These are phyloP conservation scores for Mythimna albipuncta DNA, from an alignment of 2,888 invertebrate species.

Conservation along the genomic window DNA sequence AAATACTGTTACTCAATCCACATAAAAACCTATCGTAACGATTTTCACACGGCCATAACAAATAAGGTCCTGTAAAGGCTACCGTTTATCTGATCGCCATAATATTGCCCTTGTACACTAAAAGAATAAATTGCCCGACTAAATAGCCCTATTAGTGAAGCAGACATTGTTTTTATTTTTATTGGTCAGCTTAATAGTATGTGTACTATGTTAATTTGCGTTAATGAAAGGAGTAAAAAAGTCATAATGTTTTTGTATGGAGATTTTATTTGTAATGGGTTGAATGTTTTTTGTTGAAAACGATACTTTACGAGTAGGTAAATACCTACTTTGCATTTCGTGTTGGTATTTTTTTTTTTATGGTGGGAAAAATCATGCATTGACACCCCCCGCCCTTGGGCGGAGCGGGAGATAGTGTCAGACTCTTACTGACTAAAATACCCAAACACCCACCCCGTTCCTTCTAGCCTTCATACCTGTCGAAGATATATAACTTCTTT, in stretches of 20 bases:
- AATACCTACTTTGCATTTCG: background rate
- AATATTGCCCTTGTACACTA: constrained; percentile 39
- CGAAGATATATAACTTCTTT: too few relatives aligned
- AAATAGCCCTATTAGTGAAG: constrained; percentile 36
- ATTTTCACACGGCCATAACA: constrained; percentile 29
- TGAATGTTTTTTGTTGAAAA: background rate
- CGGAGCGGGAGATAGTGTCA: too few relatives aligned
- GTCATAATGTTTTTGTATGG: constrained; percentile 1
- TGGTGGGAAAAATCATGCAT: too few relatives aligned
- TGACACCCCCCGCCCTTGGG: too few relatives aligned
- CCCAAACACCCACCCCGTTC: too few relatives aligned
- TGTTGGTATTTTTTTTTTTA: background rate
- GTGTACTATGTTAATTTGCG: constrained; percentile 34
- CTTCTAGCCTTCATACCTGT: too few relatives aligned
- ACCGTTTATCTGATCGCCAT: constrained; percentile 33
- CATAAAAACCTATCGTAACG: constrained; percentile 4
- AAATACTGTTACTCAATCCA: background rate
- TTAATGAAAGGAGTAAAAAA: constrained; percentile 24
- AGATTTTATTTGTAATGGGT: background rate
- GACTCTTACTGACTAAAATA: too few relatives aligned
- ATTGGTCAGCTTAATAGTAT: constrained; percentile 30
- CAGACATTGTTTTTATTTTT: constrained; percentile 45
- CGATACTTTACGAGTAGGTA: background rate
- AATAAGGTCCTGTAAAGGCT: constrained; percentile 16
- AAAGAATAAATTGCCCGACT: constrained; percentile 32